Conservation (phyloP, 2,888 invertebrate species). For the Trachelus tabidus region DNA sequence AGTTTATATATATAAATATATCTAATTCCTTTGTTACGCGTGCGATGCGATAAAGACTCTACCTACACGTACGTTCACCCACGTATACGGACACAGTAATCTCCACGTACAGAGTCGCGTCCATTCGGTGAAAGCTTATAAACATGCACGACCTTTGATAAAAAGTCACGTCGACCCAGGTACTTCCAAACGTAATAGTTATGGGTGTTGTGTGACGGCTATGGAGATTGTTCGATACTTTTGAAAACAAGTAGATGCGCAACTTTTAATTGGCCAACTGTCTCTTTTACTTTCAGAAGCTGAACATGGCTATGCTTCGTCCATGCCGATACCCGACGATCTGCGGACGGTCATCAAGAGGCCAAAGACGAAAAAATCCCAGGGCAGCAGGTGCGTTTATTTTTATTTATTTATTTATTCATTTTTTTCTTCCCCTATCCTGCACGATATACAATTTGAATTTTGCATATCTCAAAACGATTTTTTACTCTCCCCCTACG, state of each 20-base stretch:
- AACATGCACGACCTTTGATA: background rate
- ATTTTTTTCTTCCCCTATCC: background rate
- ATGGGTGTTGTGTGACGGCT: background rate
- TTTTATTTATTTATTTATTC: background rate
- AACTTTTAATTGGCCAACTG: slow-evolving; percentile 70
- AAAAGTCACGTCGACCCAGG: background rate
- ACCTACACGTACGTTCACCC: background rate
- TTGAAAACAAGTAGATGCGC: background rate
- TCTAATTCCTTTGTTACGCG: background rate
- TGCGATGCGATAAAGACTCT: background rate
- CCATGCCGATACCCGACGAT: slow-evolving; percentile 84
- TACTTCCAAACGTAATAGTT: background rate
- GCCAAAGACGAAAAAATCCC: slow-evolving; percentile 87
- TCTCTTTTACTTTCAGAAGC: slow-evolving; percentile 79
- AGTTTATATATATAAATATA: background rate
- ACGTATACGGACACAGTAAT: background rate
- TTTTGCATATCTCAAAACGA: background rate
- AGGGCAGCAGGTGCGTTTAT: slow-evolving; percentile 83
- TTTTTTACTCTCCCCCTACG: background rate
- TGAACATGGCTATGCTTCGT: slow-evolving; percentile 91
- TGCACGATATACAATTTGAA: background rate
- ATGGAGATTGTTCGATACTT: slow-evolving; percentile 3
- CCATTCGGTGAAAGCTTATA: background rate
- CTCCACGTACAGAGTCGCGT: background rate
- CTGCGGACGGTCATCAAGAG: slow-evolving; percentile 77